Evolutionary conservation across 2,797 vertebrate genomes (phyloP), one percentile per base, ranked within the genome.

Genomic region (Cuculus canorus): DNA sequence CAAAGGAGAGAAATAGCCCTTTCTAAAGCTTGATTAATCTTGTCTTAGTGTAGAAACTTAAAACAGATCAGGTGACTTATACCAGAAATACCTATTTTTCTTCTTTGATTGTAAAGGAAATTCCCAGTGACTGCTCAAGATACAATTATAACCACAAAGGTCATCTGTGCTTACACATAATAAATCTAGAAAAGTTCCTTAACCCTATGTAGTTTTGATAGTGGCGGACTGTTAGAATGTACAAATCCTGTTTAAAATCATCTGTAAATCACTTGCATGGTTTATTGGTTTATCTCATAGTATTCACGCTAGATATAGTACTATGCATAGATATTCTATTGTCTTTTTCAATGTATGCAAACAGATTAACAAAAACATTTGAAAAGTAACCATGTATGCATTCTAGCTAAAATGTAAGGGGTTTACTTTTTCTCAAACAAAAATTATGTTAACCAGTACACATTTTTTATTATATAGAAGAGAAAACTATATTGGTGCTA

Each of bases 251-350:
- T 27, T 85, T 19, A 48, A 70, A 50, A 77, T 65, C 4, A 60
- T 16, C 50, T 70, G 23, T 37, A 68, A 72, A 72, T 18, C 4
- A 56, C 13, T 70, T 43, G 4, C 4, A n/a, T 28, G 11, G 2
- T 65, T 80, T 79, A n/a, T n/a, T 27, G 11, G 2, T 65, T 80
- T 79, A n/a, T n/a, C 27, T 45, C 17, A 32, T 14, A 66, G 10
- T 21, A 3, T 18, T 91, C 69, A 25, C 64, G 33, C 63, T 10
- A 43, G 14, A 33, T 48, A 19, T 2, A 53, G 17, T 37, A 21
- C 11, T 68, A 45, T 7, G 63, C 3, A 17, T 43, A 21, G 0
- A 0, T 39, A 11, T 71, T 73, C 10, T 25, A 6, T 17, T 61
- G 17, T 45, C 45, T 54, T 25, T 69, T 68, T 30, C 4, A 52